Conservation (phyloP, 2,113 vertebrate species). For the Raja brachyura region DNA sequence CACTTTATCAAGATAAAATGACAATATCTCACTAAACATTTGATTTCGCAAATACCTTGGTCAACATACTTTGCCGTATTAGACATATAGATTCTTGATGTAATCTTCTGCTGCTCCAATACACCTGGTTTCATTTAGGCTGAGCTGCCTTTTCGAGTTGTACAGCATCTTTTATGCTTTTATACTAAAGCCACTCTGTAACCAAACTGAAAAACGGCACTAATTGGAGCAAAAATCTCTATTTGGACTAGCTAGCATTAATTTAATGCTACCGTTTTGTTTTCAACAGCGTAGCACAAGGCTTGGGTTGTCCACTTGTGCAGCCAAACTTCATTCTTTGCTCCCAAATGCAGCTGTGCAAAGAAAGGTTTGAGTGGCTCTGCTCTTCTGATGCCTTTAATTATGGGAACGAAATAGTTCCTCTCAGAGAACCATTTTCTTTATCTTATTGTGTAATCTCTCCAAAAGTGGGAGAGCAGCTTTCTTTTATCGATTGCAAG, state of each 20-base stretch:
- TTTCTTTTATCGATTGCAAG: neutral
- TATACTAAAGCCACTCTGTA: neutral
- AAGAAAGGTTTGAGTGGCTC: neutral
- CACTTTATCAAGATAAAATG: neutral
- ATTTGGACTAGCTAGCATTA: neutral
- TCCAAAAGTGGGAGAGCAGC: neutral
- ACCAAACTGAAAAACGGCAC: neutral
- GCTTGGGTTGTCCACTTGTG: neutral
- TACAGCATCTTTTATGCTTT: neutral
- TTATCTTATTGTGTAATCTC: neutral
- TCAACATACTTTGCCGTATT: neutral
- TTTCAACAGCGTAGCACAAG: neutral
- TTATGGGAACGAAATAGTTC: neutral
- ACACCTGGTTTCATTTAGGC: neutral
- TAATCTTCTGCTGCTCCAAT: neutral
- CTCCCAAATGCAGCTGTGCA: neutral
- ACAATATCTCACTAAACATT: too few species aligned
- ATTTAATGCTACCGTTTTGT: neutral
- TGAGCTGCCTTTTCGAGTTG: neutral
- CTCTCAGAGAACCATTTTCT: neutral
- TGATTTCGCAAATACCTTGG: neutral
- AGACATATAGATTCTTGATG: neutral
- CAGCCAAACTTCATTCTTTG: conserved; percentile 15
- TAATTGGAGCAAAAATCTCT: neutral
- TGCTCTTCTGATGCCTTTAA: neutral